phyloP scores from a whole-genome alignment of 2,797 vertebrate genomes.

The Neomorphus geoffroyi region DNA sequence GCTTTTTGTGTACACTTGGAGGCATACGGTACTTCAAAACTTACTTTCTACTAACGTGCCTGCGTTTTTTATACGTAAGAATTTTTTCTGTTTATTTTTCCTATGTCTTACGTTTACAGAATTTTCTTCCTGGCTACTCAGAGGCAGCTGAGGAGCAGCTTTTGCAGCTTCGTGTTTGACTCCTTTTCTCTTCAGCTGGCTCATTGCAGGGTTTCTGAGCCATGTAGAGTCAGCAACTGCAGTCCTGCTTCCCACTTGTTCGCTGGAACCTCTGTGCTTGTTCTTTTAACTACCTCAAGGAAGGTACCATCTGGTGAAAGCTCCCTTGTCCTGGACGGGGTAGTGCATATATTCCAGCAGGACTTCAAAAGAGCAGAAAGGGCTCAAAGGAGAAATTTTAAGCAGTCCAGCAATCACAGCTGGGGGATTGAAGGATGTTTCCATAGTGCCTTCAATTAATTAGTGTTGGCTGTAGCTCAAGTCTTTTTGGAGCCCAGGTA shows the following conservation, averaged over 20 bases:
- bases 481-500: conserved; percentile 9
- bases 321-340: not conserved
- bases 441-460: conserved; percentile 29
- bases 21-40: not conserved
- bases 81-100: not conserved
- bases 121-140: not conserved
- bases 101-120: rapidly evolving
- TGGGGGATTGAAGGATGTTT: conserved; percentile 39
- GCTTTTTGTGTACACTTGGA: not conserved
- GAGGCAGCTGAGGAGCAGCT: not conserved
- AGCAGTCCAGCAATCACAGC: not conserved
- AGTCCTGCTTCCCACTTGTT: not conserved
- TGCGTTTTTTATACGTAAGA: not conserved
- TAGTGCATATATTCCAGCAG: not conserved
- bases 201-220: not conserved
- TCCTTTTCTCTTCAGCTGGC: not conserved
- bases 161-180: not conserved
- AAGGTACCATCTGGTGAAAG: not conserved
- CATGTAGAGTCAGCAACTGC: not conserved
- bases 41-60: not conserved
- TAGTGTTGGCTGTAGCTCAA: not conserved
- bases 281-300: not conserved
- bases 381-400: not conserved
- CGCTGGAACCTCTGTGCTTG: not conserved
- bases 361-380: conserved; percentile 27